A percentile compares a stretch with the other conserved stretches of the same genome.
These are phyloP conservation scores for Linnaemya vulpina DNA, from an alignment of 2,888 invertebrate genomes.

Conservation along the genomic window DNA sequence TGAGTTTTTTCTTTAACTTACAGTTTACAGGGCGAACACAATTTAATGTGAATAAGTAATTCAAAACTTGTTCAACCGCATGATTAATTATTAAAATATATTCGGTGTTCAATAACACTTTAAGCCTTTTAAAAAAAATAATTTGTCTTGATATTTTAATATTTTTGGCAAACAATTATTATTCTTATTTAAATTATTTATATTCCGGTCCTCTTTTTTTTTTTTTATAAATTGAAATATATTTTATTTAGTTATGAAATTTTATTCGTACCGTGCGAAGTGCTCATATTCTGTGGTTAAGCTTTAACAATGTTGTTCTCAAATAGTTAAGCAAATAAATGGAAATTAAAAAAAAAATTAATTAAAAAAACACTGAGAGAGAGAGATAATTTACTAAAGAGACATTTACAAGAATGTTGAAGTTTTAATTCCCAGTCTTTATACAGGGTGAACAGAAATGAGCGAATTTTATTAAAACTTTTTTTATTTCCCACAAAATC, in stretches of 20 bases:
- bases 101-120: no score
- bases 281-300: not conserved
- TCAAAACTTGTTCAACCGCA: not conserved
- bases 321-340: not conserved
- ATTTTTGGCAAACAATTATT: no score
- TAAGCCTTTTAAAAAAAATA: no score
- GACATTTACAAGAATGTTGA: conserved; percentile 39
- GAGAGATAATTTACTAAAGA: conserved; percentile 41
- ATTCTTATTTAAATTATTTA: not conserved
- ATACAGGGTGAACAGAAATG: no score
- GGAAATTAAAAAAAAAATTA: not conserved
- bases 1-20: not conserved
- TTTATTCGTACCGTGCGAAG: not conserved
- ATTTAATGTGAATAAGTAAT: not conserved
- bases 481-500: no score
- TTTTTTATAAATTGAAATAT: no score
- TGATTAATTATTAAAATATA: no score
- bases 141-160: no score
- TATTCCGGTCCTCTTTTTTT: not conserved
- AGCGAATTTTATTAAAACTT: no score
- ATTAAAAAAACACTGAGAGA: not conserved
- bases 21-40: not conserved
- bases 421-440: conserved; percentile 8
- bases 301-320: not conserved
- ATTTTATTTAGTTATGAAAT: not conserved